phyloP scores from a whole-genome alignment of 2,797 vertebrate species.

The Anguilla megastoma region DNA sequence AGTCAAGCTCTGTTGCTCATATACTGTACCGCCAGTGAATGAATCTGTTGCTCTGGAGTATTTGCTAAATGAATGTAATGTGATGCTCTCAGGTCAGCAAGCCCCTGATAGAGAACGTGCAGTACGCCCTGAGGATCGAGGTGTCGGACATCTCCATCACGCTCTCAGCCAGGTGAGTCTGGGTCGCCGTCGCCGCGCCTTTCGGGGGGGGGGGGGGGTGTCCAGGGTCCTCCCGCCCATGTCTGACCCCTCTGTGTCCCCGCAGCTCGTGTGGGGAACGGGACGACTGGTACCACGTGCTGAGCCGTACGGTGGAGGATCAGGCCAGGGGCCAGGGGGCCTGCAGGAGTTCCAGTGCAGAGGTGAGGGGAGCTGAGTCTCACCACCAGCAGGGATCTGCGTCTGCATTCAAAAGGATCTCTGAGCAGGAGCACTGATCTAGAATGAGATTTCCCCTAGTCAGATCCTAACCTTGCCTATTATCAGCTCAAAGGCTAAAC shows the following conservation, averaged over 20 bases:
- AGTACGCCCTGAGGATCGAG: constrained; percentile 87
- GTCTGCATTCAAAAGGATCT: background rate
- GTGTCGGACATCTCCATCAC: constrained; percentile 84
- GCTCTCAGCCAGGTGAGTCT: constrained; percentile 87
- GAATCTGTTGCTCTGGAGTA: no score
- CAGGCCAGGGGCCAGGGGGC: constrained; percentile 76
- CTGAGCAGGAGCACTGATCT: background rate
- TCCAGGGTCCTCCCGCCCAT: background rate
- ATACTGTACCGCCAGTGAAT: no score
- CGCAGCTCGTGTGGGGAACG: constrained; percentile 89
- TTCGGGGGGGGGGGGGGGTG: background rate
- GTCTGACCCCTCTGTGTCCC: constrained; percentile 31
- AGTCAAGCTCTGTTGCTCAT: no score
- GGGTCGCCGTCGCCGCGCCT: background rate
- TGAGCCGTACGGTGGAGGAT: constrained; percentile 83
- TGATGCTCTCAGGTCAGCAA: constrained; percentile 81
- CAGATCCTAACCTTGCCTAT: background rate
- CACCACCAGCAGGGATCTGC: background rate
- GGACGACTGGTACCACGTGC: constrained; percentile 93
- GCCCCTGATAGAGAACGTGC: constrained; percentile 80
- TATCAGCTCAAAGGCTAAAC: background rate
- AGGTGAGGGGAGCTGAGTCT: constrained; percentile 58
- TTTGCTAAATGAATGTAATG: background rate
- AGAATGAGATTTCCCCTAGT: background rate
- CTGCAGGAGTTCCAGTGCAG: constrained; percentile 71